phyloP scores from a whole-genome alignment of 2,113 vertebrate species.

The Odontesthes bonariensis region DNA sequence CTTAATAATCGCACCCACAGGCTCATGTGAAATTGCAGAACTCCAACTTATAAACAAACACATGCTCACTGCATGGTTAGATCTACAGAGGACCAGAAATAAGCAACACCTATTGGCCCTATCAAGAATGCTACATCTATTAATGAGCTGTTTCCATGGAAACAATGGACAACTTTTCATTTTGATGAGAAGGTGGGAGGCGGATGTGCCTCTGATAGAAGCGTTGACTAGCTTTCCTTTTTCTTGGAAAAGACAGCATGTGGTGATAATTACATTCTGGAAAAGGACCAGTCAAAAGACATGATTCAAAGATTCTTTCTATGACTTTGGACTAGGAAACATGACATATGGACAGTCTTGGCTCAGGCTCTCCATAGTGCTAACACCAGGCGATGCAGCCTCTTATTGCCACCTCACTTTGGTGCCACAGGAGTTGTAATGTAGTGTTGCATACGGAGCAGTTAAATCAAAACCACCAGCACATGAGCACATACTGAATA shows the following conservation, averaged over 20 bases:
- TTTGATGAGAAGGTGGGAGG: conserved; percentile 23
- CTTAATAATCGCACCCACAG: conserved; percentile 1
- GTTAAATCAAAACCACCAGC: too few species aligned
- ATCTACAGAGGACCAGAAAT: conserved; percentile 18
- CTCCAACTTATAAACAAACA: neutral
- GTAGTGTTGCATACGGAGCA: too few species aligned
- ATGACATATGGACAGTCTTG: neutral
- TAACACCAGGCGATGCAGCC: neutral
- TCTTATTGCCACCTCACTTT: neutral
- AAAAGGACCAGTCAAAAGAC: too few species aligned
- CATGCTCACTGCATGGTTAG: neutral
- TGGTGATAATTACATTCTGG: neutral
- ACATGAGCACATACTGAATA: neutral
- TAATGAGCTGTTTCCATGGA: conserved; percentile 61
- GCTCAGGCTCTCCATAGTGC: neutral
- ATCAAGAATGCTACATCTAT: too few species aligned
- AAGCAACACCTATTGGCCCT: neutral
- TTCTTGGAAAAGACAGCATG: neutral
- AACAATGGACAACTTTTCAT: conserved; percentile 57
- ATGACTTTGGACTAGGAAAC: neutral
- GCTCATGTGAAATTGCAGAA: neutral
- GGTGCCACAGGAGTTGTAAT: too few species aligned
- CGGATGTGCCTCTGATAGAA: conserved; percentile 7
- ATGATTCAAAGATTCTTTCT: neutral
- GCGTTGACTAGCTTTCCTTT: neutral